Base-by-base conservation (phyloP, 1,140 invertebrate genomes). In the Melanaphis sacchari region DNA sequence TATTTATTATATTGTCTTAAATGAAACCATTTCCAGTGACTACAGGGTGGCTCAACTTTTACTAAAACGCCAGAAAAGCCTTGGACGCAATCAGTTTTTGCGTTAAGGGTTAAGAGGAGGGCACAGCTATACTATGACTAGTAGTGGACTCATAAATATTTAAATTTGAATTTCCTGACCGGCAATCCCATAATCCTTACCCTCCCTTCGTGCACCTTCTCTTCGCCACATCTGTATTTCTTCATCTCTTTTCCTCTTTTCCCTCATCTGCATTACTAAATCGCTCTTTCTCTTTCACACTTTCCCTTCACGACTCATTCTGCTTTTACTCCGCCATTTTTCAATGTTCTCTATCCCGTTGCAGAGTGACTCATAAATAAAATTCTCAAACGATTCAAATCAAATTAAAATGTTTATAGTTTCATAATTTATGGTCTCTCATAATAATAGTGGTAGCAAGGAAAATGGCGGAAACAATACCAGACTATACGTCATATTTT, bases 81-180 rank as follows among this genome's bases (percentile, higher is more conserved):
- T 93, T 85, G 31, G 91, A 52, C 26, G 46, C 91, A 85, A 85
- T 85, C 81, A 93, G 81, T 85, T 54, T 93, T 52, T 2, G n/a
- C 38, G 36, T 85, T 85, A 43, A 85, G 43, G 91, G 81, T 93
- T 85, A 93, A 40, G 46, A 22, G 81, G 26, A 93, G 40, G 76
- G 41, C 9, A 85, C 52, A 93, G 59, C 89, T 90, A 7, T 59
- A 36, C 36, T 22, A 93, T 36, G 76, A 46, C 41, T 46, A 36
- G 76, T 93, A 93, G 41, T 84, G 36, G 43, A 84, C 91, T 93
- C 91, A 93, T 93, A 93, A 93, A 93, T 93, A 93, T 93, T 93
- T 93, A 93, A 84, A 93, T 93, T 93, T 84, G 91, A 93, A 93
- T 93, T 93, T 93, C 81, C 91, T 93, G 91, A 93, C 91, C 81